Conservation (phyloP, 1,140 invertebrate genomes). For the Drosophila navojoa region DNA sequence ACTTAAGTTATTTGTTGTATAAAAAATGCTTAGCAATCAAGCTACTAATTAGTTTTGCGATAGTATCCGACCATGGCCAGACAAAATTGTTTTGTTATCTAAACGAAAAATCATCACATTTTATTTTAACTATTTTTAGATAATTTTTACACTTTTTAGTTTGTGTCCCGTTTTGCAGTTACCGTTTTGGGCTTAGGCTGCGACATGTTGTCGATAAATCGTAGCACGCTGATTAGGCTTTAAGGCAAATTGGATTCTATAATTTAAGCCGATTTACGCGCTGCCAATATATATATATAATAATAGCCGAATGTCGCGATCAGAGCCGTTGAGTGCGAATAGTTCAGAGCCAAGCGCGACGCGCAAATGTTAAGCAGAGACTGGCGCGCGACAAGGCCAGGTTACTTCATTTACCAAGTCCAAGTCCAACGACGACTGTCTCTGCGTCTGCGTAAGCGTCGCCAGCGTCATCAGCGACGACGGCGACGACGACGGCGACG, state of each 20-base stretch:
- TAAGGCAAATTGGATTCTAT: conserved; percentile 53
- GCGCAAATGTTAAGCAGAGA: conserved; percentile 63
- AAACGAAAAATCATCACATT: background rate
- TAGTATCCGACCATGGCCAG: background rate
- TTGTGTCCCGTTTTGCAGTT: conserved; percentile 37
- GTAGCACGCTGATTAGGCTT: conserved; percentile 44
- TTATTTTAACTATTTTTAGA: background rate
- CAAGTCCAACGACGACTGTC: conserved; percentile 6
- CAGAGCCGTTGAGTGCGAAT: conserved; percentile 10
- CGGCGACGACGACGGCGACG: background rate
- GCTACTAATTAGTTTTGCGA: background rate
- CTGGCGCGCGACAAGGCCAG: conserved; percentile 75
- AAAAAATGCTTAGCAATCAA: no score
- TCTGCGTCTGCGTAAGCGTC: conserved; percentile 5
- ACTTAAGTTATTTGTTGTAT: no score
- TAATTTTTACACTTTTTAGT: conserved; percentile 41
- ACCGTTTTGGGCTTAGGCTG: conserved; percentile 46
- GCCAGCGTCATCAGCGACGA: conserved; percentile 1
- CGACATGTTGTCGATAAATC: conserved; percentile 52
- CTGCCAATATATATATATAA: conserved; percentile 39
- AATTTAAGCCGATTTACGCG: conserved; percentile 66
- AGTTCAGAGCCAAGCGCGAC: conserved; percentile 38
- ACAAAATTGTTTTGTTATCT: background rate
- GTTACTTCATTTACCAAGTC: conserved; percentile 72
- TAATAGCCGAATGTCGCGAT: conserved; percentile 37